Conservation (phyloP, 1,140 invertebrate genomes). For the Lethrus apterus region DNA sequence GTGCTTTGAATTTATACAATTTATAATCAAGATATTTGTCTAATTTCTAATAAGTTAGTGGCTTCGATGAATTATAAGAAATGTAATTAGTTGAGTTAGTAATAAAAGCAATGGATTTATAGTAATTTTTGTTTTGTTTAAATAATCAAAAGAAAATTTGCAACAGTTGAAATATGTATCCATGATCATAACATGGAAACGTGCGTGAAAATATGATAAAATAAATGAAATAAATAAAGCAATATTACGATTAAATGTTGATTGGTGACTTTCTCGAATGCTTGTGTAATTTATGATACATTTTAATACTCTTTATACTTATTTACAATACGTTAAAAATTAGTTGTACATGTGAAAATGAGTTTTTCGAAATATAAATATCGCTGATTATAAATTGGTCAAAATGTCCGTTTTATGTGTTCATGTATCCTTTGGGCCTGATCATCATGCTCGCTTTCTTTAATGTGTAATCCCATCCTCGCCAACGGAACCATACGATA, state of each 20-base stretch:
- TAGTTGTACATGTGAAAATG: slow-evolving; percentile 8
- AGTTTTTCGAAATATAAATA: slow-evolving; percentile 9
- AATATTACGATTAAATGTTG: slow-evolving; percentile 2
- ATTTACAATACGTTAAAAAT: slow-evolving; percentile 2
- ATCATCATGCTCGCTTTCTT: slow-evolving; percentile 89
- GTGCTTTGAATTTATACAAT: no score
- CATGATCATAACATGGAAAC: no score
- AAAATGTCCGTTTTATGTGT: slow-evolving; percentile 34
- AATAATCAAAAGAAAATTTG: no score
- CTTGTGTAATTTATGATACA: no score
- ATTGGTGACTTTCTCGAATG: no score
- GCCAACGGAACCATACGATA: slow-evolving; percentile 90
- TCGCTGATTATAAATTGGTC: slow-evolving; percentile 17
- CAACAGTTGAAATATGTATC: no score
- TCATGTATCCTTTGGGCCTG: slow-evolving; percentile 62
- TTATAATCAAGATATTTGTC: no score
- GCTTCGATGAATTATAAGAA: no score
- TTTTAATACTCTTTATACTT: slow-evolving; percentile 14
- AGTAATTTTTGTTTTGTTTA: no score
- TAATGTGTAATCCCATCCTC: slow-evolving; percentile 87
- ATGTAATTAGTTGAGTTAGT: no score
- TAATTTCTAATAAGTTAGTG: no score
- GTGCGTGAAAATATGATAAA: background rate
- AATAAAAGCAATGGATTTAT: no score
- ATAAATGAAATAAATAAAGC: slow-evolving; percentile 10